These are phyloP conservation scores for Arenicola marina DNA, from an alignment of 2,888 invertebrate species.

Conservation along the genomic window DNA sequence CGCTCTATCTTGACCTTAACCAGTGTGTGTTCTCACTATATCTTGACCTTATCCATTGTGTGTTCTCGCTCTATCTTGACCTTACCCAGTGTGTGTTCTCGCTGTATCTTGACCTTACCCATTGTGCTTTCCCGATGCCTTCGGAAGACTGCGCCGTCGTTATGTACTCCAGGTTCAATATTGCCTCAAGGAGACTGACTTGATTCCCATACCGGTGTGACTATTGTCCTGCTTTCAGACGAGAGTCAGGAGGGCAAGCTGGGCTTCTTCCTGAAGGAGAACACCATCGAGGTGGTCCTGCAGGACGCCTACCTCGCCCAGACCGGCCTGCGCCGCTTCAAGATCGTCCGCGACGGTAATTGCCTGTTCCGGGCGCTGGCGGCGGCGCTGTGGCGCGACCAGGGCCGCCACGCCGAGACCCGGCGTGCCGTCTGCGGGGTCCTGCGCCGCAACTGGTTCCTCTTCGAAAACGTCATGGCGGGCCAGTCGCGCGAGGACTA, in stretches of 20 bases:
- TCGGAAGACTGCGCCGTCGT: no score
- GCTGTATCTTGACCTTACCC: no score
- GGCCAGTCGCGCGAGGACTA: constrained; percentile 9
- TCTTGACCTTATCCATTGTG: no score
- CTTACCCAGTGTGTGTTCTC: no score
- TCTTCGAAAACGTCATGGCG: constrained; percentile 3
- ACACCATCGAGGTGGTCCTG: constrained; percentile 17
- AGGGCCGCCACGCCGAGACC: constrained; percentile 10
- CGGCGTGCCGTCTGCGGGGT: constrained; percentile 9
- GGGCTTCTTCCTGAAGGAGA: constrained; percentile 21
- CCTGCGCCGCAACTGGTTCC: constrained; percentile 10
- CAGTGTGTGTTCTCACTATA: no score
- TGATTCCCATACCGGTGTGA: no score
- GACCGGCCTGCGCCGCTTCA: constrained; percentile 11
- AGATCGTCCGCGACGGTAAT: constrained; percentile 25
- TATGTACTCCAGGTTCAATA: no score
- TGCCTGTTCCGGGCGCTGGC: constrained; percentile 26
- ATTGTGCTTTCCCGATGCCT: no score
- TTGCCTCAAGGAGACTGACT: no score
- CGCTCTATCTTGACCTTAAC: no score
- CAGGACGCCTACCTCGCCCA: constrained; percentile 13
- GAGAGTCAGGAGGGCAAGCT: constrained; percentile 15
- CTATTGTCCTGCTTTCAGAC: constrained; percentile 1
- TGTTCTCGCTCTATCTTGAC: no score
- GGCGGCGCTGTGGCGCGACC: constrained; percentile 11